Base-by-base conservation (phyloP, 2,797 vertebrate genomes). In the Spondyliosoma cantharus region DNA sequence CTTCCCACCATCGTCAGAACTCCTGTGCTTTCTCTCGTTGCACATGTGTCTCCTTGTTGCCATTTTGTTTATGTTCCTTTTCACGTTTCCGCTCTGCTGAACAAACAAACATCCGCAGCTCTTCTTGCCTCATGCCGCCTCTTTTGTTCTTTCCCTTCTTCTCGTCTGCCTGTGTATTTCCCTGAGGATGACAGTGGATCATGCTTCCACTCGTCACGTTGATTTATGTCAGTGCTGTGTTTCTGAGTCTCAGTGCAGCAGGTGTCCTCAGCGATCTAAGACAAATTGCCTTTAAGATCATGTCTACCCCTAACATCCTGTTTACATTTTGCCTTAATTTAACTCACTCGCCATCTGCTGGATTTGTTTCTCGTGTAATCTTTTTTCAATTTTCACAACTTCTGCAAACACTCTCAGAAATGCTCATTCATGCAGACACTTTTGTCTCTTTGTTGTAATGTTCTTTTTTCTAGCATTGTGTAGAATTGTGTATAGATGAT, bases 221-320 rank as follows among this genome's bases (percentile, higher is more conserved):
- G 11, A 11, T 74, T 75, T 75, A 20, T 63, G 45, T 75, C 48
- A 43, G 13, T 43, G 5, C 22, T 62, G 61, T 64, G 63, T 49
- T 82, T 62, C 59, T 4, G 54, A 53, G 62, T 67, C 60, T 70
- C 14, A 2, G 20, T 68, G 66, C 69, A 52, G 80, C 73, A 66
- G 69, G 73, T 25, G 67, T 82, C 74, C 76, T 67, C 56, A 50
- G 19, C 49, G 54, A 63, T 66, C 7, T 32, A 15, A 77, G 84
- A 24, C 27, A 42, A 52, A 67, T 15, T 52, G 49, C 42, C 32
- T 82, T 58, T 37, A 43, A 24, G 17, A 37, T 59, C 27, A 49
- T 27, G 13, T 71, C 14, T 19, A 7, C 25, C 59, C 15, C 2
- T 19, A 24, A 37, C 29, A 22, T 71, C 48, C 52, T 79, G 54